Evolutionary conservation across 2,888 invertebrate genomes (phyloP), one percentile per base, ranked within the genome.

Genomic region (Incurvaria masculella): DNA sequence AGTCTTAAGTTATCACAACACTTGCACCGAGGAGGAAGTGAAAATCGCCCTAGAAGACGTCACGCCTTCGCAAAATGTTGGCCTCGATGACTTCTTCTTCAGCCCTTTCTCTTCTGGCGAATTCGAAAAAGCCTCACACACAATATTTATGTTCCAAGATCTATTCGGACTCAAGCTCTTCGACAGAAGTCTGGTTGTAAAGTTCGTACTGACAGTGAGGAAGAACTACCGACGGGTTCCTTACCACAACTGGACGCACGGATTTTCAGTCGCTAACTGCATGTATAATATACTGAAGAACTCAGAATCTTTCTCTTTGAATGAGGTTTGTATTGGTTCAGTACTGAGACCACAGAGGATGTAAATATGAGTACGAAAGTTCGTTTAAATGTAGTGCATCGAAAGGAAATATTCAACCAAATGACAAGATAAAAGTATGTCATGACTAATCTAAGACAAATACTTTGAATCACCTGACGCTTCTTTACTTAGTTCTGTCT

Each of bases 181-280:
- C 65, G 89, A 92, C 57, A 65, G 80, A 20, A 82, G 82, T 53
- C 84, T 84, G 44, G 64, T 92, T 46, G 80, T 86, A 21, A 78
- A 86, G 47, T 94, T 93, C 61, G 84, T 88, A 2, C 63, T 93
- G 55, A 93, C 92, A 0, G 91, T 93, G 2, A 83, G 86, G 61
- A 93, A 91, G 66, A 93, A 93, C 69, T 93, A 94, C 63, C 78
- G 93, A 8, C 74, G 84, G 21, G 91, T 92, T 1, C 89, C 91
- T 0, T 93, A 93, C 62, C 93, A 94, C 64, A 94, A 93, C 65
- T 94, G 92, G 85, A 87, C 87, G 20, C 93, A 94, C 61, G 93
- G 90, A 0, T 93, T 92, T 81, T 86, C 91, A 0, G 93, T 93
- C 0, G 91, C 92, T 2, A 90, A 93, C 59, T 84, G 88, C 17